Evolutionary conservation across 2,797 vertebrate genomes (phyloP).

Genomic region (Notamacropus eugenii): DNA sequence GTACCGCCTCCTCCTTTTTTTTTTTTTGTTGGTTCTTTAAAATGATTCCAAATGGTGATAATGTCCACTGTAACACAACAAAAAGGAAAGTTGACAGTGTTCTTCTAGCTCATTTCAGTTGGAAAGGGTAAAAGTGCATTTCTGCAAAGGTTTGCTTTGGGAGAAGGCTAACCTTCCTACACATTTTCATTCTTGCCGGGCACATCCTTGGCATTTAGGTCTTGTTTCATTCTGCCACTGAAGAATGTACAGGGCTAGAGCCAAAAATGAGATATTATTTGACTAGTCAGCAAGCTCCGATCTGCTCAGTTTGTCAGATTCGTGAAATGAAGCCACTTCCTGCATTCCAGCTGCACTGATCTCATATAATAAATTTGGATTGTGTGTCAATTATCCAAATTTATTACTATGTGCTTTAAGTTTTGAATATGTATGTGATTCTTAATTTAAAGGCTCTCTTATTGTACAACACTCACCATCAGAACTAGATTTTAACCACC

Average conservation of each 20-base stretch:
- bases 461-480: slow-evolving; percentile 80
- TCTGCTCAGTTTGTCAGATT: slow-evolving; percentile 76
- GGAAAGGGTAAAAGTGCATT: not conserved
- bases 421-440: slow-evolving; percentile 81
- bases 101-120: slow-evolving; percentile 2
- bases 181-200: slow-evolving; percentile 33
- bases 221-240: not conserved
- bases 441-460: slow-evolving; percentile 83
- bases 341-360: slow-evolving; percentile 71
- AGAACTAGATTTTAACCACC: slow-evolving; percentile 73
- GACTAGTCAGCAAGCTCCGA: slow-evolving; percentile 67
- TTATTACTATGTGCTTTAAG: slow-evolving; percentile 79
- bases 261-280: slow-evolving; percentile 66
- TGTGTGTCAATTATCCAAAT: slow-evolving; percentile 83
- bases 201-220: slow-evolving; percentile 20
- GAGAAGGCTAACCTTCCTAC: not conserved
- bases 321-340: slow-evolving; percentile 78
- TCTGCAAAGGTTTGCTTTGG: not conserved
- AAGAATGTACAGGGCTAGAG: slow-evolving; percentile 40
- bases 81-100: not conserved
- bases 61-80: not conserved
- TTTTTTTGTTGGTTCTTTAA: not conserved
- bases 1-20: not conserved
- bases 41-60: not conserved
- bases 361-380: slow-evolving; percentile 84